A percentile compares a stretch with the other conserved stretches of the same genome.
phyloP scores from a whole-genome alignment of 2,888 invertebrate genomes.

The Cataglyphis altisquamis region DNA sequence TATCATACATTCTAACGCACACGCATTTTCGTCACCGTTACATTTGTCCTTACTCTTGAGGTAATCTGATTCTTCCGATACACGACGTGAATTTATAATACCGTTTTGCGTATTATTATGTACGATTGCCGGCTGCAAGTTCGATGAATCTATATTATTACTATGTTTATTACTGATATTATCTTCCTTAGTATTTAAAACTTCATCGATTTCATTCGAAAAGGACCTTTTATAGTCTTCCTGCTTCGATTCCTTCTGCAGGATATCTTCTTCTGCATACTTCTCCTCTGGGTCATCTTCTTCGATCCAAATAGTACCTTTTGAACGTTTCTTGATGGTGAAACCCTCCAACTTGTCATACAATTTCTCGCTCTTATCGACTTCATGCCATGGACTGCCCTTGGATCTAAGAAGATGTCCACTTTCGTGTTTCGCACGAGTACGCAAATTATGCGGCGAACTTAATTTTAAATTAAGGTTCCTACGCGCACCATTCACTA shows the following conservation, averaged over 20 bases:
- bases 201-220: conserved; percentile 45
- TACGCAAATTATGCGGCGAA: conserved; percentile 83
- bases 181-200: conserved; percentile 44
- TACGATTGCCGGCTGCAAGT: conserved; percentile 49
- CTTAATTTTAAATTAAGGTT: conserved; percentile 82
- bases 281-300: conserved; percentile 80
- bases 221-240: conserved; percentile 62
- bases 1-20: conserved; percentile 47
- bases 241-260: conserved; percentile 61
- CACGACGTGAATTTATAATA: conserved; percentile 34
- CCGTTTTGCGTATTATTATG: conserved; percentile 48
- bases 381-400: conserved; percentile 83
- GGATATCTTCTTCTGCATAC: conserved; percentile 69
- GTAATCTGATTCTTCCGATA: conserved; percentile 43
- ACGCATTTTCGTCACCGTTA: conserved; percentile 39
- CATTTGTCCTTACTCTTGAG: conserved; percentile 44
- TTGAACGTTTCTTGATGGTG: conserved; percentile 84
- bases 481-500: conserved; percentile 84
- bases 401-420: conserved; percentile 84
- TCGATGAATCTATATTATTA: conserved; percentile 41
- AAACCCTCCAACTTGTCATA: conserved; percentile 84
- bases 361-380: conserved; percentile 80
- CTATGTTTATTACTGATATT: conserved; percentile 52
- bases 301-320: conserved; percentile 85
- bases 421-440: conserved; percentile 84